These are phyloP conservation scores for Fregata magnificens DNA, from an alignment of 2,113 vertebrate species.

Conservation along the genomic window DNA sequence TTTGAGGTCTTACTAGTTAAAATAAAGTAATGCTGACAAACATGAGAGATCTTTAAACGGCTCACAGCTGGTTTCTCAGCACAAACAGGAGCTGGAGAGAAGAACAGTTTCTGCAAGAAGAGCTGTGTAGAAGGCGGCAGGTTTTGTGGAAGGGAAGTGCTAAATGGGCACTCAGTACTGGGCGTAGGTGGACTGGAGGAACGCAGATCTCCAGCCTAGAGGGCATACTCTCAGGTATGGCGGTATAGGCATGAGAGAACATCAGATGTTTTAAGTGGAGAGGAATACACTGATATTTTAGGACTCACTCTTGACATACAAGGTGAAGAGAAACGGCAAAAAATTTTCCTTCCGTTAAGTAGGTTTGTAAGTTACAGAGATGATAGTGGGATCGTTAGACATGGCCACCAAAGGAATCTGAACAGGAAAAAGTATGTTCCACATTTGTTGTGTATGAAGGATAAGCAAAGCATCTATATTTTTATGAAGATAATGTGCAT, in stretches of 20 bases:
- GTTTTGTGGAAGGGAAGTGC: background rate
- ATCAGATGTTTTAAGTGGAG: background rate
- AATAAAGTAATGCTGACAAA: background rate
- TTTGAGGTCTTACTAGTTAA: background rate
- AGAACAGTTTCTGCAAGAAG: background rate
- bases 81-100: background rate
- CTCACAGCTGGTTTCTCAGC: background rate
- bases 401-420: background rate
- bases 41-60: background rate
- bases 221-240: background rate
- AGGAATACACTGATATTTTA: background rate
- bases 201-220: background rate
- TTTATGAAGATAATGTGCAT: background rate
- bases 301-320: background rate
- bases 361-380: background rate
- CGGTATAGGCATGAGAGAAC: fast-evolving
- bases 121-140: background rate
- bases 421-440: background rate
- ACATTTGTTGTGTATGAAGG: background rate
- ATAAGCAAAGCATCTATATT: background rate
- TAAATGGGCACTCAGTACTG: background rate
- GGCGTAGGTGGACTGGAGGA: fast-evolving
- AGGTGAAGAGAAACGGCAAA: background rate
- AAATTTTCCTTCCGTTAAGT: background rate
- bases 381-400: background rate